These are phyloP conservation scores for Parnassius mnemosyne DNA, from an alignment of 2,888 invertebrate species.

Conservation along the genomic window DNA sequence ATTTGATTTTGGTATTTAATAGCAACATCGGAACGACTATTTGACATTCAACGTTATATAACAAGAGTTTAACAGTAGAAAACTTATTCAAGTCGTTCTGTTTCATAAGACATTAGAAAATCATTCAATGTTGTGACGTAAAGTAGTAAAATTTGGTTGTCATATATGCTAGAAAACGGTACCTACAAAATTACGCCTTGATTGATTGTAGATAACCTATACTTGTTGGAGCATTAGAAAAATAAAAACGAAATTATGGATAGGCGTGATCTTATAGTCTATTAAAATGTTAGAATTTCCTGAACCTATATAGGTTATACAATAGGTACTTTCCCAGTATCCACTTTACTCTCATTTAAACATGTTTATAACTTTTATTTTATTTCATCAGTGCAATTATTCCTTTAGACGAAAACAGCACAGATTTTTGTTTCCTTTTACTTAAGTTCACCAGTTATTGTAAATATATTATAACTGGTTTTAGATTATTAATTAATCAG, in stretches of 20 bases:
- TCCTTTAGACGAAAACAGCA: slow-evolving; percentile 21
- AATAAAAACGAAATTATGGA: slow-evolving; percentile 28
- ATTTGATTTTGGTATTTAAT: neutral
- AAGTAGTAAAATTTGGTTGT: slow-evolving; percentile 26
- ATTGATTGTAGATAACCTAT: slow-evolving; percentile 55
- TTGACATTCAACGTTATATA: no score
- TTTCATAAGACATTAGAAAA: slow-evolving; percentile 5
- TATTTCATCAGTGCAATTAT: slow-evolving; percentile 36
- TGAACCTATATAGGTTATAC: neutral
- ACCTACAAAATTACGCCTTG: slow-evolving; percentile 70
- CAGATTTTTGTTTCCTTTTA: slow-evolving; percentile 27
- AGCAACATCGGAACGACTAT: neutral
- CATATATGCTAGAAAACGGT: slow-evolving; percentile 50
- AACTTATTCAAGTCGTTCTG: neutral
- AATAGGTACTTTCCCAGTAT: slow-evolving; percentile 24
- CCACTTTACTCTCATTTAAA: slow-evolving; percentile 16
- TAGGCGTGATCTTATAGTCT: slow-evolving; percentile 35
- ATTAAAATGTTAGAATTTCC: slow-evolving; percentile 37
- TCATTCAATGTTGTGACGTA: slow-evolving; percentile 31
- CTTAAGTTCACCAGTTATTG: slow-evolving; percentile 65
- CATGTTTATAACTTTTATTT: slow-evolving; percentile 26
- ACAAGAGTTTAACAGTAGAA: neutral
- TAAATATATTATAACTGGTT: slow-evolving; percentile 68
- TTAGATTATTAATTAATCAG: slow-evolving; percentile 73
- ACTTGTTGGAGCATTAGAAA: slow-evolving; percentile 60